Evolutionary conservation across 2,888 invertebrate species (phyloP).

Genomic region (Polia nebulosa): DNA sequence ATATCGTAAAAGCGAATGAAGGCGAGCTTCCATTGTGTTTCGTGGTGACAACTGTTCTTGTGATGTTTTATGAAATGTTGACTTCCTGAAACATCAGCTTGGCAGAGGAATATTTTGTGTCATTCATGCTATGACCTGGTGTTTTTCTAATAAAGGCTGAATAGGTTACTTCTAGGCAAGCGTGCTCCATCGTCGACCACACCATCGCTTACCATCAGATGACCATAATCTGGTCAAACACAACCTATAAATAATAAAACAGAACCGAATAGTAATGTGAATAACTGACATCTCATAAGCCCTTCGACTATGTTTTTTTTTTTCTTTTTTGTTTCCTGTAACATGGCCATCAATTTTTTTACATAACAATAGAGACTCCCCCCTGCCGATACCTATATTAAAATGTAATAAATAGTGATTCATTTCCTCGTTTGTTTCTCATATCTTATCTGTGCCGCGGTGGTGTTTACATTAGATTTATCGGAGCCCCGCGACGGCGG

Average conservation of each 20-base stretch:
- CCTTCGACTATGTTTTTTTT: neutral
- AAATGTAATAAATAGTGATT: slow-evolving; percentile 69
- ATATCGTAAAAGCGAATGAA: slow-evolving; percentile 37
- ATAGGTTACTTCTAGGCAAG: neutral
- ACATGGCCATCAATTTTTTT: slow-evolving; percentile 9
- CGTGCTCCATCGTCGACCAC: neutral
- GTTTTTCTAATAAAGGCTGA: neutral
- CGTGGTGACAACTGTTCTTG: slow-evolving; percentile 17
- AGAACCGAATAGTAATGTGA: neutral
- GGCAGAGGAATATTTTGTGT: neutral
- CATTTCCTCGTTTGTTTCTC: slow-evolving; percentile 63
- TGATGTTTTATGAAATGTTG: slow-evolving; percentile 13
- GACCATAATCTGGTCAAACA: neutral
- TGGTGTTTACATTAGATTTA: slow-evolving; percentile 84
- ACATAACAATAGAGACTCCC: slow-evolving; percentile 13
- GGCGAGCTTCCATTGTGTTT: slow-evolving; percentile 7
- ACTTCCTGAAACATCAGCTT: neutral
- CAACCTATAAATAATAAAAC: too few relatives aligned
- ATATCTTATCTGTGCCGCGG: slow-evolving; percentile 58
- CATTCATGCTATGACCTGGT: neutral
- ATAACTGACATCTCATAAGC: neutral
- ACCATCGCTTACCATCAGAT: neutral
- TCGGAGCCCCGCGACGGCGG: slow-evolving; percentile 71
- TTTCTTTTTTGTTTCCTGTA: slow-evolving; percentile 1
- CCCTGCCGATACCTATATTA: slow-evolving; percentile 50